Evolutionary conservation across 2,113 vertebrate species (phyloP).

Genomic region (Lepidothrix coronata): DNA sequence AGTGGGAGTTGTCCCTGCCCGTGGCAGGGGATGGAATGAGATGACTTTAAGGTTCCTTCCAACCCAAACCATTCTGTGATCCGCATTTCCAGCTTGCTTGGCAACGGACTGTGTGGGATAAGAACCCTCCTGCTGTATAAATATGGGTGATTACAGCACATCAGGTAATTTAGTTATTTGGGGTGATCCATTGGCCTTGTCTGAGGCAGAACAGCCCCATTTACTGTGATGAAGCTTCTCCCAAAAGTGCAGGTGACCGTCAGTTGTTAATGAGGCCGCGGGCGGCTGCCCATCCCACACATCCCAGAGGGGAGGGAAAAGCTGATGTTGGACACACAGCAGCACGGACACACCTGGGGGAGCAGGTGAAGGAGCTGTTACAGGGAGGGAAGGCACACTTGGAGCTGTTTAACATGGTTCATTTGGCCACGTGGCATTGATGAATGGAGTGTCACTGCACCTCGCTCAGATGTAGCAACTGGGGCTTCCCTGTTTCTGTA

Average conservation of each 20-base stretch:
- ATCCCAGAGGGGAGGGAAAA: neutral
- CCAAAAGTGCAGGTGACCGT: neutral
- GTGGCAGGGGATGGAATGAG: accelerated
- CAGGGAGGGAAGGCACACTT: neutral
- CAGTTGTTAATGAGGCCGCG: neutral
- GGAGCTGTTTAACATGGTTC: neutral
- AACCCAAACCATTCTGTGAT: neutral
- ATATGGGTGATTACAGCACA: neutral
- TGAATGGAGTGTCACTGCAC: accelerated
- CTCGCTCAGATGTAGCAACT: neutral
- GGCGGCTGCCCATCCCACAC: accelerated
- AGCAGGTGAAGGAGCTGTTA: neutral
- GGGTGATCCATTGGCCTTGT: neutral
- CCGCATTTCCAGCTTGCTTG: neutral
- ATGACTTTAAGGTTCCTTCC: neutral
- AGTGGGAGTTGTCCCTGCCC: neutral
- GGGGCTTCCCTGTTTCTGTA: neutral
- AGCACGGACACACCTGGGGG: neutral
- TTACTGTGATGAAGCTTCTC: neutral
- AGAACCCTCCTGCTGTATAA: neutral
- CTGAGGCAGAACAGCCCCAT: neutral
- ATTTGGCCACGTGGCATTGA: neutral
- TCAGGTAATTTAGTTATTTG: neutral
- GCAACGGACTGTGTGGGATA: neutral
- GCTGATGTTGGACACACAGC: neutral